Conservation (phyloP, 2,113 vertebrate genomes). For the Chloropsis cyanopogon region DNA sequence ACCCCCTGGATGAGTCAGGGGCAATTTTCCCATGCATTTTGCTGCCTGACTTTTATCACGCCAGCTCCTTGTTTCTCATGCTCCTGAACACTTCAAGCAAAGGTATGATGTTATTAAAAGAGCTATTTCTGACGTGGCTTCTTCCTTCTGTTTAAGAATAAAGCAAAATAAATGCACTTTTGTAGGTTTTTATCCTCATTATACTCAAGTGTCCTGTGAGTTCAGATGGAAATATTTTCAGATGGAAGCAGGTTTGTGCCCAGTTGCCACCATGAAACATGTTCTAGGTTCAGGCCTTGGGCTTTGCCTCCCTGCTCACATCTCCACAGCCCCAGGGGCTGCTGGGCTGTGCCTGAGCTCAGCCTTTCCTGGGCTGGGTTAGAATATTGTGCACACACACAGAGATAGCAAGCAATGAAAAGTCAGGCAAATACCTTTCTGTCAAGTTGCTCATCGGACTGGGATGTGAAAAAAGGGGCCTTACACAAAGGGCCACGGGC, state of each 20-base stretch:
- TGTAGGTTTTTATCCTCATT: not conserved
- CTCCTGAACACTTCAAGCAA: not conserved
- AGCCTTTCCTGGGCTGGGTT: not conserved
- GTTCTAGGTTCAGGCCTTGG: not conserved
- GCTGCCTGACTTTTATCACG: not conserved
- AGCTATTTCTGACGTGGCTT: not conserved
- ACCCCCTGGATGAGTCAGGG: not conserved
- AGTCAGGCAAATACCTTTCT: not conserved
- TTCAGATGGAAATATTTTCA: not conserved
- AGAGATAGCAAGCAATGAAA: not conserved
- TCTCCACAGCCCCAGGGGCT: not conserved
- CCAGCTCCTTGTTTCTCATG: not conserved
- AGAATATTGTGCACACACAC: not conserved
- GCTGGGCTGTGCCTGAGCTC: not conserved
- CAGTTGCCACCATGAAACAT: accelerated
- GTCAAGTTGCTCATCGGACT: not conserved
- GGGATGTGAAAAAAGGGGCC: not conserved
- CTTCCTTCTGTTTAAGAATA: not conserved
- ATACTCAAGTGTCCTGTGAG: not conserved
- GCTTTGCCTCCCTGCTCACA: not conserved
- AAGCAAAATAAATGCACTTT: not conserved
- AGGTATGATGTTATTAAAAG: not conserved
- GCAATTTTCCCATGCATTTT: not conserved
- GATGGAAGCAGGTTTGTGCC: not conserved
- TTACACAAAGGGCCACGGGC: not conserved